Base-by-base conservation (phyloP, 2,888 invertebrate species). In the Amblyjoppa fuscipennis region DNA sequence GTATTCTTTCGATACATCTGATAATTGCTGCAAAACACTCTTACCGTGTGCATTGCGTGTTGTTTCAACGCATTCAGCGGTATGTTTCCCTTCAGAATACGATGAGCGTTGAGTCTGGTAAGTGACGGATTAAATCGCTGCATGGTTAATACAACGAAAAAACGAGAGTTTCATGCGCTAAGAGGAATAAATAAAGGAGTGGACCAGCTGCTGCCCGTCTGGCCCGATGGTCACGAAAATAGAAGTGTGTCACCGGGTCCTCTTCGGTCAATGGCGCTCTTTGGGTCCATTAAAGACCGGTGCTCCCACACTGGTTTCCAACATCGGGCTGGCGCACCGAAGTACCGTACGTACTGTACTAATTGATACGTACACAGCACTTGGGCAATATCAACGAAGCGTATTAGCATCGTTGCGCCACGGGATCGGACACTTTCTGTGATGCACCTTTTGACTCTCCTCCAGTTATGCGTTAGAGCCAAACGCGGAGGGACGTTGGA, bases 181-280 rank as follows among this genome's bases (percentile, higher is more conserved):
- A 68, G 79, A 70, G n/a, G 45, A 73, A 56, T 9, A 85, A 77
- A 78, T 78, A 79, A 71, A 85, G 13, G 64, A 28, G 31, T 59
- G 66, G 28, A 53, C 68, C 85, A 61, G 34, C 53, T 56, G 83
- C 38, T 76, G 78, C 71, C 41, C 69, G 61, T 77, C 69, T 77
- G 73, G 49, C 25, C 11, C 59, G 28, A 59, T 59, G 59, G 25
- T 59, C 83, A 59, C 89, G 88, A 90, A 89, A 91, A 89, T 88
- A 88, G 79, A 92, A 92, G 92, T 92, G 87, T 92, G 92, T 88
- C 91, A 92, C 81, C 87, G 84, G 59, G 9, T 45, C 45, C 45
- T 16, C 45, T 16, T 45, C 45, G 91, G 90, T 92, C 92, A 90
- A 90, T 88, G 91, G 89, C 90, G 87, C 88, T 88, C 83, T 88